These are phyloP conservation scores for Sphinx pinastri DNA, from an alignment of 2,888 invertebrate genomes.

Conservation along the genomic window DNA sequence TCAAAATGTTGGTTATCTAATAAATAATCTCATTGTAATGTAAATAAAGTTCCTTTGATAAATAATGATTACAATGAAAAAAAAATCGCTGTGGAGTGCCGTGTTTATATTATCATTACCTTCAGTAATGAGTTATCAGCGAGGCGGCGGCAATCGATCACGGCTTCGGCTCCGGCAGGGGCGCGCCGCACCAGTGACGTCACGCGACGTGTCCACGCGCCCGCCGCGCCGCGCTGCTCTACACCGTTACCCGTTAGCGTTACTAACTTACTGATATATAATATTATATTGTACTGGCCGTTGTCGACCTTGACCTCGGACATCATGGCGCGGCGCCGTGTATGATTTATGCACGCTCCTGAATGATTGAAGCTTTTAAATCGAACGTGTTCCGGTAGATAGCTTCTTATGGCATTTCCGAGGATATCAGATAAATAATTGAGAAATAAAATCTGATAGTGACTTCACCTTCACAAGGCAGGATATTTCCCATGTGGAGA, in stretches of 20 bases:
- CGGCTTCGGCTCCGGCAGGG: neutral
- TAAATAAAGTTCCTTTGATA: neutral
- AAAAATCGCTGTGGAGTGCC: neutral
- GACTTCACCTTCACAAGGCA: too few relatives aligned
- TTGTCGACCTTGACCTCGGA: conserved; percentile 5
- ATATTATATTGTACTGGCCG: neutral
- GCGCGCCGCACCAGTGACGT: conserved; percentile 11
- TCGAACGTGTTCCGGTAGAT: neutral
- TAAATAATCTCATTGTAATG: too few relatives aligned
- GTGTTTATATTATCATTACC: conserved; percentile 6
- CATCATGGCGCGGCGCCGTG: neutral
- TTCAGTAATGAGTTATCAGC: neutral
- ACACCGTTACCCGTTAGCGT: neutral
- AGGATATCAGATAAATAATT: too few relatives aligned
- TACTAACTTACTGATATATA: neutral
- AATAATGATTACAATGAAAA: neutral
- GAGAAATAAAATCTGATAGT: too few relatives aligned
- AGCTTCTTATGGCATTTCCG: too few relatives aligned
- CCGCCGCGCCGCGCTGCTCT: neutral
- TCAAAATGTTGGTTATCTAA: too few relatives aligned
- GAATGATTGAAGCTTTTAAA: neutral
- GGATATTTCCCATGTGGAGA: too few relatives aligned
- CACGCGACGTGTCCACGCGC: neutral
- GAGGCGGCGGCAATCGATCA: conserved; percentile 4
- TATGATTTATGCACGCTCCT: neutral